Evolutionary conservation across 2,888 invertebrate genomes (phyloP).

Genomic region (Andrena minutula): DNA sequence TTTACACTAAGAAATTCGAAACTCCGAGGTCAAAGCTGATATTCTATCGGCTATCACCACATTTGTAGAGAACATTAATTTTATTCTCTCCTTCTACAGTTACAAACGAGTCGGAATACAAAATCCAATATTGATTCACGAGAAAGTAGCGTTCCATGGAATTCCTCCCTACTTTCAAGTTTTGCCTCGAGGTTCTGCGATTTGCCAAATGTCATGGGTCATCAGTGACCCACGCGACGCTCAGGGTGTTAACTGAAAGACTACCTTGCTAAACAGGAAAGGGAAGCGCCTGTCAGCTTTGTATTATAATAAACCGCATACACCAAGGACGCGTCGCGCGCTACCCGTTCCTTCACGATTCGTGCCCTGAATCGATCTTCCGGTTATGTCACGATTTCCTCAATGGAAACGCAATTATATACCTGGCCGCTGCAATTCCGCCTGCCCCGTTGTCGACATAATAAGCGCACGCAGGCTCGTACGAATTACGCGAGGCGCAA

Average conservation of each 20-base stretch:
- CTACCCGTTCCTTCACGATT: constrained; percentile 40
- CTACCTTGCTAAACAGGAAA: neutral
- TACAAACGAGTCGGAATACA: neutral
- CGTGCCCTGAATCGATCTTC: constrained; percentile 58
- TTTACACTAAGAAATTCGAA: too few species aligned
- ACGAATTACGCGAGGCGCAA: constrained; percentile 39
- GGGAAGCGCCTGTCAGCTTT: neutral
- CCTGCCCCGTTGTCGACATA: constrained; percentile 21
- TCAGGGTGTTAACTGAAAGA: neutral
- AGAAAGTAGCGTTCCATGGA: neutral
- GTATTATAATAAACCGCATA: constrained; percentile 20
- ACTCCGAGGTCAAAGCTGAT: too few species aligned
- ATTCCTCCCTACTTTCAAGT: neutral
- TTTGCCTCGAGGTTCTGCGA: neutral
- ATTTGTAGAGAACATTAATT: too few species aligned
- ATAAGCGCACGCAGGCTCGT: constrained; percentile 21
- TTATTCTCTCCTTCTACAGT: too few species aligned
- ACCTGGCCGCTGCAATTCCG: constrained; percentile 32
- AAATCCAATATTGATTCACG: neutral
- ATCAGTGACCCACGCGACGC: neutral
- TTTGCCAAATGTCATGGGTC: neutral
- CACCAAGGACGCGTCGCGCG: constrained; percentile 32
- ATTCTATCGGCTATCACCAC: too few species aligned
- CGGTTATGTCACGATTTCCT: constrained; percentile 64
- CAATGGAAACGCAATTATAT: constrained; percentile 60